phyloP scores from a whole-genome alignment of 1,140 invertebrate species.

The Battus philenor region DNA sequence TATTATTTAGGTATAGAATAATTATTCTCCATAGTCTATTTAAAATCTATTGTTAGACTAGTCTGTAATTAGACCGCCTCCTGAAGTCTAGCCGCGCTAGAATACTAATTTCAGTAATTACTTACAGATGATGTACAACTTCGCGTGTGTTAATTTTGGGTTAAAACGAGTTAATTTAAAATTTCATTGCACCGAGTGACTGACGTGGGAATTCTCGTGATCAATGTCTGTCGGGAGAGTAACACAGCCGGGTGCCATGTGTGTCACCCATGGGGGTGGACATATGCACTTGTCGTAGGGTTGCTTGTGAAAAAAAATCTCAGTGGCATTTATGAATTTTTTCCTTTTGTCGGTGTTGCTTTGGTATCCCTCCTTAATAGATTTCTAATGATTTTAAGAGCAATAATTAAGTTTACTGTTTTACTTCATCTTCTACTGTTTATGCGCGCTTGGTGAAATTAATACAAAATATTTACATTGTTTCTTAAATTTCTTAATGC shows the following conservation, averaged over 20 bases:
- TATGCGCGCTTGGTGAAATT: no score
- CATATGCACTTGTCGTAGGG: slow-evolving; percentile 39
- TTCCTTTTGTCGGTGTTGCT: not conserved
- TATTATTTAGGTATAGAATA: no score
- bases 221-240: slow-evolving; percentile 12
- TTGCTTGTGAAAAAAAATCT: slow-evolving; percentile 21
- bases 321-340: slow-evolving; percentile 8
- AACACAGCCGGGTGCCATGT: slow-evolving; percentile 40
- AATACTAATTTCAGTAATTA: not conserved
- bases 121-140: not conserved
- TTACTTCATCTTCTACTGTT: no score
- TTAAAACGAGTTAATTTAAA: not conserved
- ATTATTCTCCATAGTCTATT: no score
- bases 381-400: slow-evolving; percentile 8
- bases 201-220: slow-evolving; percentile 5
- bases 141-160: not conserved
- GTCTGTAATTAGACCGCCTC: no score
- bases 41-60: no score
- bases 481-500: no score
- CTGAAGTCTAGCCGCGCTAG: no score
- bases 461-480: no score
- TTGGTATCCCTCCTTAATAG: not conserved
- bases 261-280: slow-evolving; percentile 41
- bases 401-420: no score
- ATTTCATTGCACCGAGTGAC: not conserved